Evolutionary conservation across 2,888 invertebrate genomes (phyloP), one percentile per base, ranked within the genome.

Genomic region (Andrena bicolor): DNA sequence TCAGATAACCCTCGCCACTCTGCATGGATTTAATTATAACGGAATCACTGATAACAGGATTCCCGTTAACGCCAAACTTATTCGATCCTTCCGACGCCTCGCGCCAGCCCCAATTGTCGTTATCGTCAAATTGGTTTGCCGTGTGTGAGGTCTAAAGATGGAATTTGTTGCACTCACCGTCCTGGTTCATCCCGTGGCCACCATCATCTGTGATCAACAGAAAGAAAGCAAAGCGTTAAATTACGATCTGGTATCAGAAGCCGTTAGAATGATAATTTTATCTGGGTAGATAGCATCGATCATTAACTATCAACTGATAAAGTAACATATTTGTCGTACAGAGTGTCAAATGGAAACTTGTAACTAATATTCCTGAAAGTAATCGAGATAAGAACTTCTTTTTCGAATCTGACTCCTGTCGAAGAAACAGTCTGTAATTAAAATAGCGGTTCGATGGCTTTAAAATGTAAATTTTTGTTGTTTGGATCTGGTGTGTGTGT

Each of bases 131-230:
- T 8, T 26, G 56, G 7, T 8, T 51, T 8, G 20, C 51, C 51
- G 51, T 51, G n/a, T 0, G 51, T 20, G n/a, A 51, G 51, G 20
- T 20, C 51, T 41, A 41, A 20, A 26, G 23, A 23, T 13, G 23
- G 2, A 71, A 75, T 68, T 75, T 35, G 10, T 60, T 71, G 49
- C 65, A 92, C 93, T 93, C 90, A 93, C 93, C 93, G 83, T 93
- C 93, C 88, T 93, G 93, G 86, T 93, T 93, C 92, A 92, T 93
- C 78, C 93, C 93, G 85, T 93, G 93, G 84, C 92, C 86, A 69
- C 92, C 92, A 84, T 93, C 93, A 91, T 93, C 93, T 93, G 87
- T 80, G n/a, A n/a, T 83, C 79, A 76, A 88, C 85, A 87, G 64
- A 85, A 61, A 78, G n/a, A 86, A 80, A 83, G 82, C 30, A 69